Base-by-base conservation (phyloP, 23 tunicate species). In the Diplosoma virens region DNA sequence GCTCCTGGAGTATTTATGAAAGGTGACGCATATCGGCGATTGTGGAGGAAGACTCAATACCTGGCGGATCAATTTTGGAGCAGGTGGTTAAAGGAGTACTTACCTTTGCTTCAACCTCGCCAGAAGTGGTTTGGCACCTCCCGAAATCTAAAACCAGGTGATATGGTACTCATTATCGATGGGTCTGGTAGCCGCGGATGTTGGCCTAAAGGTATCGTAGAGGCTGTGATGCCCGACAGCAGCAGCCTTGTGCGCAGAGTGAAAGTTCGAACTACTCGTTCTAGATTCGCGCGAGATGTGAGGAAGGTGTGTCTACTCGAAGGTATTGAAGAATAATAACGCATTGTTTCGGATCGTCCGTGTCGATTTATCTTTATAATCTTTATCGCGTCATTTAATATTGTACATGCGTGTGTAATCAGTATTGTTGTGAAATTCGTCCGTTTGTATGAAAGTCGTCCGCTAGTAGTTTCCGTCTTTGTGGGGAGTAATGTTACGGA, bases 131-230 rank as follows among this genome's bases (percentile, higher is more conserved):
- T 73, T 5, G 22, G 25, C 50, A 65, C 79, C 35, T 0, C 22
- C 30, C 79, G 27, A 5, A 79, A 79, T 29, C 68, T 67, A 16
- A 67, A 80, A 32, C 20, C 21, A 0, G 84, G 77, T 30, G 77
- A 67, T 25, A n/a, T 80, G 47, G 77, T 50, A 30, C 29, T 80
- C 25, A 47, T 80, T 32, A 2, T 67, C 9, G 47, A 80, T 50
- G 77, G 68, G 32, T 33, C 18, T 25, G 2, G 47, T 2, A 67
- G 23, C n/a, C 66, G 84, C 1, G 84, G 84, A n/a, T 2, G 14
- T 47, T 80, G 84, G 84, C 84, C 84, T 2, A 67, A 80, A 25
- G 77, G 53, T n/a, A 21, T 78, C 1, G 66, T 78, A 1, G 74
- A 37, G 5, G 3, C 37, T 20, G 22, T 32, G 6, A 63, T 34